These are phyloP conservation scores for Chaenocephalus aceratus DNA, from an alignment of 2,113 vertebrate species.

Conservation along the genomic window DNA sequence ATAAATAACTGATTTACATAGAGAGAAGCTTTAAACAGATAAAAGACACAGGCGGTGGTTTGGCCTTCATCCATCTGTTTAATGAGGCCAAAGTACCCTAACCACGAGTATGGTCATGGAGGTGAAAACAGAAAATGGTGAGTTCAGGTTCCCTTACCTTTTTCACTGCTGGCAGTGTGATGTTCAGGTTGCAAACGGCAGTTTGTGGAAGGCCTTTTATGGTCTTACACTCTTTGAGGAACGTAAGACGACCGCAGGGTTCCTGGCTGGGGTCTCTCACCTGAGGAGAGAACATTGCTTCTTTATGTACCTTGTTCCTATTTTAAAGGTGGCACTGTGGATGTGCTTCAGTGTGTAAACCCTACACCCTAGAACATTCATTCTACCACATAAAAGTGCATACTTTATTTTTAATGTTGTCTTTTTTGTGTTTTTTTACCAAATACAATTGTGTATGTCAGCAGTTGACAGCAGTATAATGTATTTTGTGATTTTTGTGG, in stretches of 20 bases:
- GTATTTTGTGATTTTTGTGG: too few species aligned
- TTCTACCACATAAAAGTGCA: too few species aligned
- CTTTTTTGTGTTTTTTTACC: too few species aligned
- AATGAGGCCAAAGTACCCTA: slow-evolving; percentile 61
- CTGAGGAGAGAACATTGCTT: slow-evolving; percentile 76
- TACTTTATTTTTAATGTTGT: too few species aligned
- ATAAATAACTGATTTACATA: slow-evolving; percentile 59
- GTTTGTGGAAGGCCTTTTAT: slow-evolving; percentile 93
- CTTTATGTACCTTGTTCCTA: slow-evolving; percentile 18
- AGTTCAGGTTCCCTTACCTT: slow-evolving; percentile 88
- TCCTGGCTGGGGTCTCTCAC: slow-evolving; percentile 97
- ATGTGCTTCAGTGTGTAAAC: background rate
- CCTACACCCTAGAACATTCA: background rate
- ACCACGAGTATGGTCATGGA: slow-evolving; percentile 78
- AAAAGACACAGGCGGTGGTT: slow-evolving; percentile 86
- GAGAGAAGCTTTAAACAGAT: slow-evolving; percentile 86
- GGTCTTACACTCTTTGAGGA: slow-evolving; percentile 94
- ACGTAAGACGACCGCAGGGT: slow-evolving; percentile 94
- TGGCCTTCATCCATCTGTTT: slow-evolving; percentile 61
- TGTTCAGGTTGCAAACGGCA: slow-evolving; percentile 98
- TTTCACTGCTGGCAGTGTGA: slow-evolving; percentile 95
- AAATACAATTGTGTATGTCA: too few species aligned
- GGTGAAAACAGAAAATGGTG: slow-evolving; percentile 75
- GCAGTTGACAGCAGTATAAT: too few species aligned
- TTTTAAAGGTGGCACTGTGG: background rate